Evolutionary conservation across 1,140 invertebrate genomes (phyloP).

Genomic region (Leptonema lineaticorne): DNA sequence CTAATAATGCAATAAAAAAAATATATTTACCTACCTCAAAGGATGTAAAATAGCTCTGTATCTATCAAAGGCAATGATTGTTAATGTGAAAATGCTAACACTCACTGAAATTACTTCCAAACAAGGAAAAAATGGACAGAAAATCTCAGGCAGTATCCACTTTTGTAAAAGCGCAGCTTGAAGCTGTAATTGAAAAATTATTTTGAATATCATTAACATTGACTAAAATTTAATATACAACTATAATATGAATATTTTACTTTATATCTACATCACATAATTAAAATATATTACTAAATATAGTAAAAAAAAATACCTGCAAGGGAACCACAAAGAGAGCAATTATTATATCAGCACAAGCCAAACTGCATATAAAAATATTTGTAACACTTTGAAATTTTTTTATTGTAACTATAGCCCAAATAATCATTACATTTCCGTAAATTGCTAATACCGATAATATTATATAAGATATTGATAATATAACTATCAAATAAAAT

Average conservation of each 20-base stretch:
- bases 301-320: slow-evolving; percentile 58
- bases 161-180: slow-evolving; percentile 70
- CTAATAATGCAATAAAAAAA: background rate
- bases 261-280: background rate
- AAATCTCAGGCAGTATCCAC: slow-evolving; percentile 71
- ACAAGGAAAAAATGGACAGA: slow-evolving; percentile 74
- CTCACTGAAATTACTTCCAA: slow-evolving; percentile 69
- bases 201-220: too few species aligned
- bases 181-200: slow-evolving; percentile 57
- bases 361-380: slow-evolving; percentile 72
- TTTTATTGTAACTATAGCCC: slow-evolving; percentile 64
- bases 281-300: slow-evolving; percentile 6
- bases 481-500: slow-evolving; percentile 61
- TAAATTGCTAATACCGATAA: slow-evolving; percentile 71
- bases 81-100: slow-evolving; percentile 72
- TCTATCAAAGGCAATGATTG: slow-evolving; percentile 70
- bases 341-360: slow-evolving; percentile 68
- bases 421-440: slow-evolving; percentile 72
- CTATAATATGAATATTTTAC: too few species aligned
- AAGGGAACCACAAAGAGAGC: slow-evolving; percentile 70
- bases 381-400: slow-evolving; percentile 74
- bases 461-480: slow-evolving; percentile 72
- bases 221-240: too few species aligned
- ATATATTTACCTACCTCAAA: slow-evolving; percentile 52
- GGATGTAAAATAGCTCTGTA: slow-evolving; percentile 63